A percentile compares a stretch with the other conserved stretches of the same genome.
These are phyloP conservation scores for Mythimna albipuncta DNA, from an alignment of 2,888 invertebrate genomes.

Conservation along the genomic window DNA sequence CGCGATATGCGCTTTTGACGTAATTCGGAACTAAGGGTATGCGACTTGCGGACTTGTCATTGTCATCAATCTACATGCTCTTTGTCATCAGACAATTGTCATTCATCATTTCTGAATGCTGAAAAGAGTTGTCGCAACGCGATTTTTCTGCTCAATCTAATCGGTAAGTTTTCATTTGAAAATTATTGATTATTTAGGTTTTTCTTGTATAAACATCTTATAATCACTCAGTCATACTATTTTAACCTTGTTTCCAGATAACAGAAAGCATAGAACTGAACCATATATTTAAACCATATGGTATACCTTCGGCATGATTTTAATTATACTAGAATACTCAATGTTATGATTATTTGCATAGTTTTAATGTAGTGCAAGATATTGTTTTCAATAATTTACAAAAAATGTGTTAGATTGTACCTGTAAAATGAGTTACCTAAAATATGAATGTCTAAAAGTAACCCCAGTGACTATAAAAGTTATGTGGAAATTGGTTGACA, in stretches of 20 bases:
- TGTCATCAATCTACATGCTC: too few species aligned
- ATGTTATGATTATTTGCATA: neutral
- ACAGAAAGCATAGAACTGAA: neutral
- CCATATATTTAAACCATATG: slow-evolving; percentile 19
- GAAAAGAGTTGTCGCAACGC: neutral
- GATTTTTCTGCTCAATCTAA: slow-evolving; percentile 5
- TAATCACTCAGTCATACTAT: neutral
- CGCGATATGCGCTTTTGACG: too few species aligned
- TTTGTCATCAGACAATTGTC: too few species aligned
- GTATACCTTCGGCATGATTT: slow-evolving; percentile 5
- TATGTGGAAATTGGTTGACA: neutral
- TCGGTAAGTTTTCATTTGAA: slow-evolving; percentile 27
- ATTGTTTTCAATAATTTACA: neutral
- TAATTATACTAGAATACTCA: neutral
- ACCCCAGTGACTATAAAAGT: neutral
- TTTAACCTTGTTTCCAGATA: neutral
- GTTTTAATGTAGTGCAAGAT: neutral
- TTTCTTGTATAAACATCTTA: neutral
- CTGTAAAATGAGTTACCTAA: neutral
- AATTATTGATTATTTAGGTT: neutral
- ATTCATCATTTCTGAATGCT: neutral
- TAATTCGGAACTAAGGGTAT: too few species aligned
- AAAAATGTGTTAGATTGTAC: neutral
- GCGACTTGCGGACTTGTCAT: too few species aligned
- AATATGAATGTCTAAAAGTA: neutral